These are phyloP conservation scores for Alethe diademata DNA, from an alignment of 2,113 vertebrate species.

Conservation along the genomic window DNA sequence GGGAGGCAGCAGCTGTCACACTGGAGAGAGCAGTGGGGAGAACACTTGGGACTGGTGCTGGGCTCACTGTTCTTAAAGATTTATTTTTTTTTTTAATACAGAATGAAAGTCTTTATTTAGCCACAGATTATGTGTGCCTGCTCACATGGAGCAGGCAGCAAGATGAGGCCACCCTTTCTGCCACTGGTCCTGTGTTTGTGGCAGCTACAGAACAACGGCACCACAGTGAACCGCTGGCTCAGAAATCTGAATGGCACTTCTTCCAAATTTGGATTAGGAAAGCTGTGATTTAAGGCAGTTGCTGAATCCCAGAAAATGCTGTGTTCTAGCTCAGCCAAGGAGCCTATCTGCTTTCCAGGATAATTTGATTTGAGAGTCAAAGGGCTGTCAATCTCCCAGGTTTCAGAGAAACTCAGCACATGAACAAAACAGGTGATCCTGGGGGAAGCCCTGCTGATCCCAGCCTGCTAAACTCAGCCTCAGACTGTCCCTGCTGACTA, in stretches of 20 bases:
- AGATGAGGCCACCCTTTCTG: neutral
- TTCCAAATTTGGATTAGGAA: neutral
- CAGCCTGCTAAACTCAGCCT: neutral
- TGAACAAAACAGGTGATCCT: neutral
- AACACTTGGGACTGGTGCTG: neutral
- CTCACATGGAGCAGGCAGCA: neutral
- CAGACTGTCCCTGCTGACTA: neutral
- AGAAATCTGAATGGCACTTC: neutral
- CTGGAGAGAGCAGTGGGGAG: neutral
- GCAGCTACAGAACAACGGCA: rapidly evolving
- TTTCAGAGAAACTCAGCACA: neutral
- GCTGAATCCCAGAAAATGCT: neutral
- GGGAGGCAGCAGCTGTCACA: neutral
- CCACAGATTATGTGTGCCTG: neutral
- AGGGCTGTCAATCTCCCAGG: neutral
- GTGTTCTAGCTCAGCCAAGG: neutral
- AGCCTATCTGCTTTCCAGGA: constrained; percentile 25
- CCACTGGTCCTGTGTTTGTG: neutral
- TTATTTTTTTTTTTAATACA: neutral
- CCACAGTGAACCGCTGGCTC: rapidly evolving
- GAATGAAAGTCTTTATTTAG: neutral
- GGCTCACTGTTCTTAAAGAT: neutral
- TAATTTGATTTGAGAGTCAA: neutral
- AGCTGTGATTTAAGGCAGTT: neutral
- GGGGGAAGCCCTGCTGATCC: neutral